Evolutionary conservation across 2,797 vertebrate genomes (phyloP).

Genomic region (Neoniphon sammara): DNA sequence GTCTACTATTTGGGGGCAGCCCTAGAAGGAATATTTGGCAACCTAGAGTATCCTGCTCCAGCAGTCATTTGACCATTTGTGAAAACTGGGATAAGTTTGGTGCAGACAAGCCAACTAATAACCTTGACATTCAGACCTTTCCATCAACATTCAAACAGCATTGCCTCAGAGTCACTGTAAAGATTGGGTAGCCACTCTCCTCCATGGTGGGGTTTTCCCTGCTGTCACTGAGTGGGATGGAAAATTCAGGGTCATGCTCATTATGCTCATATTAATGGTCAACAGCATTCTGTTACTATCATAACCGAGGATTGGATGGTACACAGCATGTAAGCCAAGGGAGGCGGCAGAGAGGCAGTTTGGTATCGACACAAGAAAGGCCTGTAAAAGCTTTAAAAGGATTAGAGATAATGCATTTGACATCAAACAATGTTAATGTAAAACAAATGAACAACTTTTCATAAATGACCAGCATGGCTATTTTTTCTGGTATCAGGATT

Average conservation of each 20-base stretch:
- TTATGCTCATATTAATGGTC: conserved; percentile 58
- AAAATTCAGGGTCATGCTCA: conserved; percentile 61
- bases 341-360: neutral
- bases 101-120: conserved; percentile 30
- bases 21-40: no score
- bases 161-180: conserved; percentile 52
- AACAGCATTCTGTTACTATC: conserved; percentile 67
- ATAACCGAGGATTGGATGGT: conserved; percentile 61
- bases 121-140: conserved; percentile 72
- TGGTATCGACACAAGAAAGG: conserved; percentile 12
- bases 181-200: conserved; percentile 39
- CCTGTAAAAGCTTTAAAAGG: conserved; percentile 11
- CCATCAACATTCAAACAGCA: conserved; percentile 57
- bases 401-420: conserved; percentile 31
- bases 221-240: conserved; percentile 56
- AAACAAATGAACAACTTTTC: conserved; percentile 20
- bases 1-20: no score
- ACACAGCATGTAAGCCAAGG: conserved; percentile 31
- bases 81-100: conserved; percentile 34
- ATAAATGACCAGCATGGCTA: neutral
- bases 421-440: conserved; percentile 30
- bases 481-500: no score
- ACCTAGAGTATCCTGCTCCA: neutral
- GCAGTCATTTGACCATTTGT: neutral
- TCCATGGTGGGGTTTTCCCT: conserved; percentile 49